Evolutionary conservation across 2,113 vertebrate species (phyloP).

Genomic region (Poeciliopsis retropinna): DNA sequence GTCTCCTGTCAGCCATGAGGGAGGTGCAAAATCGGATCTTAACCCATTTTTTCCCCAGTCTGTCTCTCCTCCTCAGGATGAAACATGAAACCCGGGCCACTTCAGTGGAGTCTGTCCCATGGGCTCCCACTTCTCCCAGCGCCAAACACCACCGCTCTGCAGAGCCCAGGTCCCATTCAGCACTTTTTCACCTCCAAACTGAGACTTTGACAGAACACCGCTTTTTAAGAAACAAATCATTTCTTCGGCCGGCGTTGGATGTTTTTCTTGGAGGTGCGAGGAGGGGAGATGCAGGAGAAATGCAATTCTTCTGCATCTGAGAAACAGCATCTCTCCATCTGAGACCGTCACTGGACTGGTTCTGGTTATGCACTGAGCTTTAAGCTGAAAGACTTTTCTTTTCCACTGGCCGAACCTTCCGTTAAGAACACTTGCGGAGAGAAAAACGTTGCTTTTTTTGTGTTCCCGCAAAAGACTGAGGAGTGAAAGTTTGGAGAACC

Average conservation of each 20-base stretch:
- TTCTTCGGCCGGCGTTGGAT: background rate
- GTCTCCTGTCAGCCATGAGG: constrained; percentile 43
- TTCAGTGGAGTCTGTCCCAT: constrained; percentile 61
- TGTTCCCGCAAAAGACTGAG: constrained; percentile 11
- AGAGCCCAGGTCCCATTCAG: constrained; percentile 27
- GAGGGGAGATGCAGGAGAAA: background rate
- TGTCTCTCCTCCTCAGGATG: constrained; percentile 64
- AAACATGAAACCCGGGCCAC: constrained; percentile 79
- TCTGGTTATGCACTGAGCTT: constrained; percentile 40
- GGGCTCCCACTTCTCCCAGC: constrained; percentile 59
- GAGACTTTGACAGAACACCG: background rate
- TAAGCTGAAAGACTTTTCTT: background rate
- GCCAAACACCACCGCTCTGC: constrained; percentile 47
- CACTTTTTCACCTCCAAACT: constrained; percentile 19
- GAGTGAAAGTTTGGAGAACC: constrained; percentile 56
- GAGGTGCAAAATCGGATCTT: constrained; percentile 60
- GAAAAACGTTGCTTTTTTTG: background rate
- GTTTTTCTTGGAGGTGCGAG: background rate
- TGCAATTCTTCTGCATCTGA: background rate
- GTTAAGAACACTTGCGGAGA: too few species aligned
- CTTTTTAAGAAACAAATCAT: background rate
- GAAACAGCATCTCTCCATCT: constrained; percentile 12
- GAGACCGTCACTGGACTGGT: constrained; percentile 8
- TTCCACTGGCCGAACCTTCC: background rate
- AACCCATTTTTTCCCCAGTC: constrained; percentile 54